A percentile compares a stretch with the other conserved stretches of the same genome.
Evolutionary conservation across 2,888 invertebrate species (phyloP).

Genomic region (Cerceris ruficornis): DNA sequence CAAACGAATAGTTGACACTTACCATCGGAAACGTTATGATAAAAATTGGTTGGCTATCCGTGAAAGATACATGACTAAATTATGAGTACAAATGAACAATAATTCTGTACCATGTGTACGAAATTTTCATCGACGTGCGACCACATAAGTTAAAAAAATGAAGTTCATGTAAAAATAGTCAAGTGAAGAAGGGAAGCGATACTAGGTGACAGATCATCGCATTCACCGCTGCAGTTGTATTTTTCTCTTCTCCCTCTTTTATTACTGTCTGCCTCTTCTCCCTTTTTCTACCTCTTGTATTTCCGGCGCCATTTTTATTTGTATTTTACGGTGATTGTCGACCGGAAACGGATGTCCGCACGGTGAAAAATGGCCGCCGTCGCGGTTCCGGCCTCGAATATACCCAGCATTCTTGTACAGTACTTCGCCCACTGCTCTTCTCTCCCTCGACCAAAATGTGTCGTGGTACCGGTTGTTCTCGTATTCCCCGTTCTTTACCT

Average conservation of each 20-base stretch:
- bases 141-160: too few species aligned
- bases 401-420: slow-evolving; percentile 13
- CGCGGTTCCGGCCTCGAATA: slow-evolving; percentile 70
- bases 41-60: too few species aligned
- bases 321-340: slow-evolving; percentile 75
- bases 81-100: too few species aligned
- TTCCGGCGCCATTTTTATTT: slow-evolving; percentile 74
- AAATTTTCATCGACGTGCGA: too few species aligned
- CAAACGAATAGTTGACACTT: too few species aligned
- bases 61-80: too few species aligned
- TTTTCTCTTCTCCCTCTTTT: slow-evolving; percentile 5
- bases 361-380: slow-evolving; percentile 78
- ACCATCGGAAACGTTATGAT: too few species aligned
- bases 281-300: slow-evolving; percentile 37
- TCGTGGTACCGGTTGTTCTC: slow-evolving; percentile 2
- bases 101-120: too few species aligned
- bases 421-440: slow-evolving; percentile 11
- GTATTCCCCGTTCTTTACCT: slow-evolving; percentile 24
- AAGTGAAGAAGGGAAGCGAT: neutral
- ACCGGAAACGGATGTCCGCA: slow-evolving; percentile 79
- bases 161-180: too few species aligned
- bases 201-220: slow-evolving; percentile 22
- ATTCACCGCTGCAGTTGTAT: slow-evolving; percentile 21
- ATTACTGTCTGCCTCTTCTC: neutral
- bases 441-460: slow-evolving; percentile 29